phyloP scores from a whole-genome alignment of 1,140 invertebrate species.

The Penaeus japonicus region DNA sequence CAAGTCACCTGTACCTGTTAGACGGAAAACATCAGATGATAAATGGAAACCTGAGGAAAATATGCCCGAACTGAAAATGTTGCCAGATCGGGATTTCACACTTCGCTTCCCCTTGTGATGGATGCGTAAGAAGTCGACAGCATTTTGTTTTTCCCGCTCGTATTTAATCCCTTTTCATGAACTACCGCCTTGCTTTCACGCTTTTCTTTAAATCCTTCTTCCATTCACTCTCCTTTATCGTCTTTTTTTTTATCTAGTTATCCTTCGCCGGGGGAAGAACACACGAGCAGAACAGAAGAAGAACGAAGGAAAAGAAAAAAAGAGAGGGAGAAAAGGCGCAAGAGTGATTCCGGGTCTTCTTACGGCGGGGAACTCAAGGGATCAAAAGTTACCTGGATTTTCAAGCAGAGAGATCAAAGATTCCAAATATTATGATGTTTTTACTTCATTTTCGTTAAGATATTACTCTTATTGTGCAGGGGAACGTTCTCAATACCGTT shows the following conservation, averaged over 20 bases:
- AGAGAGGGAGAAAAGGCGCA: background rate
- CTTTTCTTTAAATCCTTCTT: too few relatives aligned
- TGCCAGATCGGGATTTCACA: conserved; percentile 30
- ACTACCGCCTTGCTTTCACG: too few relatives aligned
- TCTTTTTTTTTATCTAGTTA: too few relatives aligned
- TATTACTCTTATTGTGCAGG: background rate
- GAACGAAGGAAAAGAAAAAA: too few relatives aligned
- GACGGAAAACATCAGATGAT: background rate
- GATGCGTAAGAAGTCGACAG: background rate
- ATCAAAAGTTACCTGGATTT: conserved; percentile 26
- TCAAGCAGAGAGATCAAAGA: conserved; percentile 48
- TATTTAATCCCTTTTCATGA: background rate
- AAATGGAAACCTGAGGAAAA: background rate
- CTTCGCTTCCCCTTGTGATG: conserved; percentile 4
- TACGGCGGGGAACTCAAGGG: background rate
- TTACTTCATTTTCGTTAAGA: background rate
- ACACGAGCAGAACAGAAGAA: too few relatives aligned
- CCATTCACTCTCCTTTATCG: too few relatives aligned
- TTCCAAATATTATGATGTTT: background rate
- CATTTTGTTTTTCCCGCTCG: background rate
- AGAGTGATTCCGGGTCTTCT: too few relatives aligned
- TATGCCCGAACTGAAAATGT: background rate
- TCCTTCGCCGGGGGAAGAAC: too few relatives aligned
- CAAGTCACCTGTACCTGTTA: too few relatives aligned
- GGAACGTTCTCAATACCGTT: too few relatives aligned